These are phyloP conservation scores for Alauda arvensis DNA, from an alignment of 2,797 vertebrate species.

Conservation along the genomic window DNA sequence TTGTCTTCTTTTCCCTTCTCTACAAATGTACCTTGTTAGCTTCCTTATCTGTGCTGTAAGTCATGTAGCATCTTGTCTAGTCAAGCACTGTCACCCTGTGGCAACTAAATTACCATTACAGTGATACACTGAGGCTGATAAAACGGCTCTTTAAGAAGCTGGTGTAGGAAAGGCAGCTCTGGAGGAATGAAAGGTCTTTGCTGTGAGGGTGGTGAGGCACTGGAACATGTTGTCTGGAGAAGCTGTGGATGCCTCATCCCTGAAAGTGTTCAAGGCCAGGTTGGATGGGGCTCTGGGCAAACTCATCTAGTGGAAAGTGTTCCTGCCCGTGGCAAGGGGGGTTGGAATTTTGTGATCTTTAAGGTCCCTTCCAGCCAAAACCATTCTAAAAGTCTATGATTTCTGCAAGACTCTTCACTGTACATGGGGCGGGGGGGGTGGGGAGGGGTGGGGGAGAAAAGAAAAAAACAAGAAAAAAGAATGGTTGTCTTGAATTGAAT, in stretches of 20 bases:
- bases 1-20: not conserved
- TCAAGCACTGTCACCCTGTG: not conserved
- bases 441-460: too few species aligned
- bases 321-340: too few species aligned
- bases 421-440: too few species aligned
- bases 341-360: not conserved
- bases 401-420: not conserved
- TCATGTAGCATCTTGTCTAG: not conserved
- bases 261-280: not conserved
- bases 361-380: not conserved
- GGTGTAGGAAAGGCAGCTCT: not conserved
- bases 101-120: not conserved
- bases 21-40: not conserved
- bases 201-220: not conserved
- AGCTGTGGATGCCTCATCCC: not conserved
- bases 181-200: not conserved
- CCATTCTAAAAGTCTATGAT: not conserved
- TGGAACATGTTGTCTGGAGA: rapidly evolving
- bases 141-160: not conserved
- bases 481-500: not conserved
- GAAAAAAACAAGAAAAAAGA: not conserved
- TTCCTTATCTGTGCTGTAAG: not conserved
- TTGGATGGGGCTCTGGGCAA: not conserved
- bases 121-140: not conserved
- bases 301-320: not conserved